Percentiles rank a stretch among this genome's conserved stretches.
Conservation (phyloP, 2,888 invertebrate species). For the Caenorhabditis imperialis region DNA sequence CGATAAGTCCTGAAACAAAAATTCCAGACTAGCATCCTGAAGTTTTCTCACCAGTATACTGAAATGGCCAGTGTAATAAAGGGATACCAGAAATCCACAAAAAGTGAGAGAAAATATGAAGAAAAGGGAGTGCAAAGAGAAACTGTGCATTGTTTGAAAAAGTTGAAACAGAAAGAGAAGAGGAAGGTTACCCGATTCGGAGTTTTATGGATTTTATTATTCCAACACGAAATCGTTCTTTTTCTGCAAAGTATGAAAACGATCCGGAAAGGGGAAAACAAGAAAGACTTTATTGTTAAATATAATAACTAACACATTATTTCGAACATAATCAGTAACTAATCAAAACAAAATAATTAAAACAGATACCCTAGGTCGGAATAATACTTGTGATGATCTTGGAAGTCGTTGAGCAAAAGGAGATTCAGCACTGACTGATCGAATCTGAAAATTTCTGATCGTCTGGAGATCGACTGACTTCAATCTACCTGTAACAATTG, state of each 20-base stretch:
- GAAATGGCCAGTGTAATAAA: neutral
- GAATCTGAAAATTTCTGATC: constrained; percentile 7
- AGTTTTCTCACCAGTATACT: neutral
- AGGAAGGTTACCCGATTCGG: too few relatives aligned
- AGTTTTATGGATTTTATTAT: too few relatives aligned
- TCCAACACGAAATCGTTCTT: too few relatives aligned
- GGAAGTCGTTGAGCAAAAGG: constrained; percentile 12
- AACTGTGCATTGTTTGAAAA: too few relatives aligned
- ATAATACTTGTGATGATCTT: constrained; percentile 9
- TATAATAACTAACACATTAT: too few relatives aligned
- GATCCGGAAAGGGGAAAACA: too few relatives aligned
- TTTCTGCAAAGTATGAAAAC: too few relatives aligned
- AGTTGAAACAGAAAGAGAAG: too few relatives aligned
- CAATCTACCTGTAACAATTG: constrained; percentile 16
- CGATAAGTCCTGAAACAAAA: too few relatives aligned
- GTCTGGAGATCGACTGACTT: neutral
- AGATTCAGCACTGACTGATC: constrained; percentile 34
- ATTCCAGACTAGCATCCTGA: too few relatives aligned
- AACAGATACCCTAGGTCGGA: constrained; percentile 2
- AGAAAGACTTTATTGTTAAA: too few relatives aligned
- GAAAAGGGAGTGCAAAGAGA: too few relatives aligned
- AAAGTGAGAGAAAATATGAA: neutral
- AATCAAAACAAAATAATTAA: neutral
- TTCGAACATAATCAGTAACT: neutral
- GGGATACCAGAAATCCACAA: neutral